Evolutionary conservation across 2,797 vertebrate genomes (phyloP), one percentile per base, ranked within the genome.

Genomic region (Chloroceryle inda): DNA sequence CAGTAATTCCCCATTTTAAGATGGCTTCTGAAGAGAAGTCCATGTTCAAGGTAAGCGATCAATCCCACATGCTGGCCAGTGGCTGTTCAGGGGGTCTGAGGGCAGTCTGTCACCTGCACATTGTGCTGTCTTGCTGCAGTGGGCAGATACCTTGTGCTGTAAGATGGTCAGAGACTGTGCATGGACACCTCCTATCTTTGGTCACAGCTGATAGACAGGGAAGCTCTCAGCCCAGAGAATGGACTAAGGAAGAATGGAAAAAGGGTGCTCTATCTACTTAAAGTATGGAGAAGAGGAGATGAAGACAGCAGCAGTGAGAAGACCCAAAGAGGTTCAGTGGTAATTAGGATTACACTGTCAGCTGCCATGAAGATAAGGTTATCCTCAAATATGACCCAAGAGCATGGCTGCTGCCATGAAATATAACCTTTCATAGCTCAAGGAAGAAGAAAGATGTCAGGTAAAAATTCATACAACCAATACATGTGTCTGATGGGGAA

Each of bases 121-220:
- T 11, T 4, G 0, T 9, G 17, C 1, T 0, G 22, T 33, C 47
- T 49, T 1, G 4, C 49, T 82, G 72, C 37, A 76, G 59, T 45
- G 79, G 59, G 33, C 6, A 5, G 23, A 40, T 10, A 8, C 15
- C 0, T 0, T 9, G 27, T 26, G 5, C 50, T 69, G 29, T 31
- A 62, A 47, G 37, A 55, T 23, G 23, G 24, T 5, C 52, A 59
- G 56, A 81, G 38, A 13, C 14, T 50, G 8, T 18, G 12, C 31
- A 8, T 6, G 31, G 50, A 58, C 20, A 45, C 12, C 10, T 58
- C 16, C 56, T 71, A 47, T 29, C 24, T 5, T 35, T 81, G 38
- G 8, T 55, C 38, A 55, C 53, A 27, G 16, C 37, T 47, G 52
- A 38, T n/a, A 91, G 38, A 26, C 29, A 67, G 35, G 19, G 14